Conservation (phyloP, 2,113 vertebrate genomes). For the Oenanthe oenanthe region DNA sequence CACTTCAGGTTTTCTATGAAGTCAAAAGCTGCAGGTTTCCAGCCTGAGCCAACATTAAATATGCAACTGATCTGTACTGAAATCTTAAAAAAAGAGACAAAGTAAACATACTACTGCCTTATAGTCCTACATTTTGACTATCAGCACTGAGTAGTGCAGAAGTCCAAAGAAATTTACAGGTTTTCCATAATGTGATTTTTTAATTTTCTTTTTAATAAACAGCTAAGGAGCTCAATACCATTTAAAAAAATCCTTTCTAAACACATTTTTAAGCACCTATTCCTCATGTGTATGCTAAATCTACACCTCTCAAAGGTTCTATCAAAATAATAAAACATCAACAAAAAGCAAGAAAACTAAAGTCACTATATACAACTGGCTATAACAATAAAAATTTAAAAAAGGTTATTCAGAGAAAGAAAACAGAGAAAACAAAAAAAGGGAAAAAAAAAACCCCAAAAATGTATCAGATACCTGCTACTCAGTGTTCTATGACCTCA, state of each 20-base stretch:
- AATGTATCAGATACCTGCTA: rapidly evolving
- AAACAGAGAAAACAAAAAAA: not conserved
- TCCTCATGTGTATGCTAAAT: not conserved
- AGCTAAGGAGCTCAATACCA: not conserved
- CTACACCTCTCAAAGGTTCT: not conserved
- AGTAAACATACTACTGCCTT: not conserved
- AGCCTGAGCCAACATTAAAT: not conserved
- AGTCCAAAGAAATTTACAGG: not conserved
- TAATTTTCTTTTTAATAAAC: not conserved
- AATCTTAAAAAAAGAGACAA: not conserved
- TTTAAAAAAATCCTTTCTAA: not conserved
- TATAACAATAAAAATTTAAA: not conserved
- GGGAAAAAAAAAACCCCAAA: not conserved
- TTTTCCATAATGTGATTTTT: not conserved
- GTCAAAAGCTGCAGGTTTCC: not conserved
- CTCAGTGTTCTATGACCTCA: not conserved
- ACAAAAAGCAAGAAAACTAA: not conserved
- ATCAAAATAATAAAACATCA: not conserved
- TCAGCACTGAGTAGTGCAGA: not conserved
- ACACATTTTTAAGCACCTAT: not conserved
- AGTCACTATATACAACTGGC: not conserved
- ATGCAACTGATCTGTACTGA: not conserved
- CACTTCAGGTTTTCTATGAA: not conserved
- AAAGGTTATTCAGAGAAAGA: not conserved
- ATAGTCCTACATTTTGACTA: not conserved